Base-by-base conservation (phyloP, 2,797 vertebrate genomes). In the Enteromius viviparus region DNA sequence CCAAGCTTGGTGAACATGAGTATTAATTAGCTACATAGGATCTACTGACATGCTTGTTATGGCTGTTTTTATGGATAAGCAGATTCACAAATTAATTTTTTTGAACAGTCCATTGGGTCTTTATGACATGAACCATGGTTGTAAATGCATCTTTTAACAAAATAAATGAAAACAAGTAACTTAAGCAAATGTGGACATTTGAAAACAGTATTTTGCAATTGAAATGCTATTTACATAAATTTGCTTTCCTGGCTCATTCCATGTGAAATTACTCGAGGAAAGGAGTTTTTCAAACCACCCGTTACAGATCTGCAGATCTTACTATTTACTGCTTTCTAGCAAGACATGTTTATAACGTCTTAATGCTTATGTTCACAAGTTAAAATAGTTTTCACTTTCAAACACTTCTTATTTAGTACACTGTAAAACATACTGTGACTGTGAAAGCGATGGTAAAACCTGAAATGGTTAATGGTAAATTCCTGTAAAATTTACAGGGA, bases 151-250 rank as follows among this genome's bases (percentile, higher is more conserved):
- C 19, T n/a, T 49, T 60, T 60, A 62, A 49, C 11, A 4, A 34
- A 15, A 29, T 64, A 75, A 62, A 62, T 6, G 26, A 29, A 12
- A 14, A n/a, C 7, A 76, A 76, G n/a, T 62, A n/a, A 62, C 55
- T 42, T 76, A 34, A 45, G 37, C 55, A 76, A 60, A 76, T 17
- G 5, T 14, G 32, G n/a, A 32, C 19, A 80, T 80, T 47, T 80
- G 6, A 34, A 72, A 71, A 60, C 11, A 37, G 21, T 64, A 66
- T 70, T 64, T 84, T 84, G 76, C 75, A 15, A 62, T 78, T 49
- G 11, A 60, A 78, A 37, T 49, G 65, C 65, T 47, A 62, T 78
- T 70, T 84, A 29, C 65, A 72, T 78, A 3, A 23, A 84, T 78
- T 78, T 84, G 75, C 69, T n/a, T 84, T 15, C 11, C 55, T 34